These are phyloP conservation scores for Danio choprae DNA, from an alignment of 2,797 vertebrate species.

Conservation along the genomic window DNA sequence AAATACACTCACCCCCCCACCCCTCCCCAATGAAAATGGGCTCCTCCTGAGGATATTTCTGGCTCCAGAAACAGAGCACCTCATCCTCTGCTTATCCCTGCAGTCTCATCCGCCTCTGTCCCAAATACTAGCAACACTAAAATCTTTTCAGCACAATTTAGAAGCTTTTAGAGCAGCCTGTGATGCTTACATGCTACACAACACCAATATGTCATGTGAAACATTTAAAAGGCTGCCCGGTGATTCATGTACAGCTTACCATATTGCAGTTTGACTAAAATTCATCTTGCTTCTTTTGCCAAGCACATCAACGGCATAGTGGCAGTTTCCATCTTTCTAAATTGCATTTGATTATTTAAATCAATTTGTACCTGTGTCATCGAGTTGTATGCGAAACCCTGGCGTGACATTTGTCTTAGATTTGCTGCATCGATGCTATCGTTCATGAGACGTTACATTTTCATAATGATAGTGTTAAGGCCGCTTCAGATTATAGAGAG, in stretches of 20 bases:
- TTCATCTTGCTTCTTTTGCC: not conserved
- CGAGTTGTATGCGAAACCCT: slow-evolving; percentile 22
- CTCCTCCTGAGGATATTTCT: slow-evolving; percentile 77
- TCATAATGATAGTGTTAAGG: slow-evolving; percentile 51
- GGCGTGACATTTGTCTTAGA: slow-evolving; percentile 36
- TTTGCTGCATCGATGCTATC: slow-evolving; percentile 40
- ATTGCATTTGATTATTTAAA: slow-evolving; percentile 35
- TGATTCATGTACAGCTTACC: slow-evolving; percentile 15
- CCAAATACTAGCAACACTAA: slow-evolving; percentile 69
- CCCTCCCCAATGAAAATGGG: slow-evolving; percentile 54
- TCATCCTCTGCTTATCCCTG: slow-evolving; percentile 69
- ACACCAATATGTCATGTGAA: slow-evolving; percentile 40
- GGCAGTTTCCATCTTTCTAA: slow-evolving; percentile 9
- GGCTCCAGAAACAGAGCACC: slow-evolving; percentile 73
- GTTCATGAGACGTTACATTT: slow-evolving; percentile 34
- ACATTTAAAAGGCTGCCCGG: not conserved
- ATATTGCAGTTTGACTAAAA: slow-evolving; percentile 10
- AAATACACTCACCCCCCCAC: slow-evolving; percentile 66
- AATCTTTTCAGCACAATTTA: slow-evolving; percentile 53
- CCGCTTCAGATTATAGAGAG: slow-evolving; percentile 47
- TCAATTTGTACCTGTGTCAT: slow-evolving; percentile 39
- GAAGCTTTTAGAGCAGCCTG: slow-evolving; percentile 57
- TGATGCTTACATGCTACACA: slow-evolving; percentile 64
- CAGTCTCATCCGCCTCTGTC: slow-evolving; percentile 71
- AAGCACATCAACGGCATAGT: not conserved